These are phyloP conservation scores for Ispidina picta DNA, from an alignment of 2,797 vertebrate species.

Conservation along the genomic window DNA sequence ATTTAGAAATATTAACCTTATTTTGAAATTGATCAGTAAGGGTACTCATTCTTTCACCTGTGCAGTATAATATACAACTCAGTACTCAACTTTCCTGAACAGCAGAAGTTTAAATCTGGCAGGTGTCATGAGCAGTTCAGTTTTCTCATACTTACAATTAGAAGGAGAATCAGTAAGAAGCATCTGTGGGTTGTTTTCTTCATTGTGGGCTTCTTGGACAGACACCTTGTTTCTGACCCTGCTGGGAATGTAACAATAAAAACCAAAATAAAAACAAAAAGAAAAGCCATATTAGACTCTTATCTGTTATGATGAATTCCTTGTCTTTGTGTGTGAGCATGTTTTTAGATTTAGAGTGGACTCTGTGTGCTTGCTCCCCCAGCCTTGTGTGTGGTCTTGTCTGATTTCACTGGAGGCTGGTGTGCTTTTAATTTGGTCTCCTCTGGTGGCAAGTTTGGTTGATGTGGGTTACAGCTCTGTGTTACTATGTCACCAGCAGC, in stretches of 20 bases:
- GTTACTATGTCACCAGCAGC: not conserved
- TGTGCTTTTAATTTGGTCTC: not conserved
- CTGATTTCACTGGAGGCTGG: not conserved
- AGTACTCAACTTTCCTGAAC: not conserved
- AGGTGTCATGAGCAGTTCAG: not conserved
- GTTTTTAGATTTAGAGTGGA: not conserved
- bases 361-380: not conserved
- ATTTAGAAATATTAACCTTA: not conserved
- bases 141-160: conserved; percentile 64
- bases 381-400: not conserved
- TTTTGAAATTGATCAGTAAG: not conserved
- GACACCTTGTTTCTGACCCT: not conserved
- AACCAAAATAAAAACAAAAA: not conserved
- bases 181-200: conserved; percentile 29
- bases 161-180: conserved; percentile 62
- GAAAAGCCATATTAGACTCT: not conserved
- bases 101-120: not conserved
- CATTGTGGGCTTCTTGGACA: conserved; percentile 55
- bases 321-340: not conserved
- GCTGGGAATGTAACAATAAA: conserved; percentile 39
- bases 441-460: not conserved
- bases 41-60: not conserved
- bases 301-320: not conserved
- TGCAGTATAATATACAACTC: not conserved
- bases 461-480: not conserved